Percentiles rank a stretch among this genome's conserved stretches.
Evolutionary conservation across 2,113 vertebrate genomes (phyloP).

Genomic region (Turnix velox): DNA sequence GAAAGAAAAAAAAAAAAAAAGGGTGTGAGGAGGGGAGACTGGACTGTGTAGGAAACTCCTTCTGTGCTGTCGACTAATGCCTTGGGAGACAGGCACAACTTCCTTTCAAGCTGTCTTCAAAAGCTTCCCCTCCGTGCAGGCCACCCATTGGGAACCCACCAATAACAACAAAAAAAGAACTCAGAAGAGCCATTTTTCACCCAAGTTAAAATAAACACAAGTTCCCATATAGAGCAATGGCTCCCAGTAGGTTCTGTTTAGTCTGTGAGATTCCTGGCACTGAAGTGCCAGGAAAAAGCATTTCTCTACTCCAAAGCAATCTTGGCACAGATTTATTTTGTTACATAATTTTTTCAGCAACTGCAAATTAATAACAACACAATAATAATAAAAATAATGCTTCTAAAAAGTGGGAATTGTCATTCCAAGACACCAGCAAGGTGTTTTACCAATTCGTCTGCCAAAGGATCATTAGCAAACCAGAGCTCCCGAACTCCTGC

Average conservation of each 20-base stretch:
- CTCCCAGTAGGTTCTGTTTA: conserved; percentile 45
- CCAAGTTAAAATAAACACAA: neutral
- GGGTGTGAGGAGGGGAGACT: conserved; percentile 13
- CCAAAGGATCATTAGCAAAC: conserved; percentile 19
- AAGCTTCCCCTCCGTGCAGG: neutral
- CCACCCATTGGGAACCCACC: neutral
- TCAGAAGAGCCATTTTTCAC: conserved; percentile 7
- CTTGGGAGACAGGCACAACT: neutral
- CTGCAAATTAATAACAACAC: neutral
- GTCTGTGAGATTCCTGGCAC: conserved; percentile 23
- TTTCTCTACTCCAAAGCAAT: conserved; percentile 20
- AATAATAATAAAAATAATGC: neutral
- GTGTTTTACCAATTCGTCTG: conserved; percentile 32
- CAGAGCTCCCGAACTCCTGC: neutral
- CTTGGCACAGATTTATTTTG: conserved; percentile 4
- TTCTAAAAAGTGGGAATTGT: neutral
- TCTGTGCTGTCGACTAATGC: neutral
- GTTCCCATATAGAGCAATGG: neutral
- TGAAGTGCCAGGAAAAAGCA: neutral
- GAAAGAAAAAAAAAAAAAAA: neutral
- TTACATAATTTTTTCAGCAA: conserved; percentile 40
- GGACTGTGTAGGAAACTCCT: neutral
- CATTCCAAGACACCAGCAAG: neutral
- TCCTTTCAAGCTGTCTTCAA: conserved; percentile 48
- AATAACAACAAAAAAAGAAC: neutral